Conservation (phyloP, 2,888 invertebrate genomes). For the Melangyna quadrimaculata region DNA sequence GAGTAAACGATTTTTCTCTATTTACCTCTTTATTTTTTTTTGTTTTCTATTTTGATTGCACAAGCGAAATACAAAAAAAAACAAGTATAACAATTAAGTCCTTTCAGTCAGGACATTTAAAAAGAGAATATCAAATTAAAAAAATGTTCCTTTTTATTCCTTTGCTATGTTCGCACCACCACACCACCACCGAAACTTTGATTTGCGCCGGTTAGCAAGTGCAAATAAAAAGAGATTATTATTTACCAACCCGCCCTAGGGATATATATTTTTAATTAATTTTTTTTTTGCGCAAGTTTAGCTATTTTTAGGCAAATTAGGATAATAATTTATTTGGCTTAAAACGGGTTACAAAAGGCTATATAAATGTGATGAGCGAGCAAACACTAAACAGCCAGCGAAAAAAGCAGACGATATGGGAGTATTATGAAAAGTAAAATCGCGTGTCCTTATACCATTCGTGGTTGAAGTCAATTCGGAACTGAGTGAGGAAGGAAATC, state of each 20-base stretch:
- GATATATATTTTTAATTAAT: constrained; percentile 19
- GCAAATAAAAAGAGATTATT: not conserved
- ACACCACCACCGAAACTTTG: not conserved
- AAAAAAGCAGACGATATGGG: constrained; percentile 32
- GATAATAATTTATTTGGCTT: not conserved
- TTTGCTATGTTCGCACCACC: not conserved
- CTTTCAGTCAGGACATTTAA: constrained; percentile 28
- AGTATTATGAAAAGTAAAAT: constrained; percentile 8
- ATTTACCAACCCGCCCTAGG: not conserved
- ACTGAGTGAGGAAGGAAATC: constrained; percentile 60
- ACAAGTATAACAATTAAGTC: constrained; percentile 9
- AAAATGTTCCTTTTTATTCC: not conserved
- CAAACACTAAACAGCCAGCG: no score
- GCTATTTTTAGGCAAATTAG: constrained; percentile 3
- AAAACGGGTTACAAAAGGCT: constrained; percentile 10
- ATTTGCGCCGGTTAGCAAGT: not conserved
- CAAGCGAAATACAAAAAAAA: not conserved
- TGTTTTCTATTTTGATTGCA: not conserved
- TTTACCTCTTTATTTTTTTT: not conserved
- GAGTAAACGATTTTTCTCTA: constrained; percentile 14
- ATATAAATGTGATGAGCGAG: not conserved
- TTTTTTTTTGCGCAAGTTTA: constrained; percentile 6
- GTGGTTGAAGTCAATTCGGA: constrained; percentile 49
- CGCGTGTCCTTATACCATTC: constrained; percentile 45
- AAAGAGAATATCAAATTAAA: not conserved